Evolutionary conservation across 2,888 invertebrate genomes (phyloP).

Genomic region (Quadroppia sp.): DNA sequence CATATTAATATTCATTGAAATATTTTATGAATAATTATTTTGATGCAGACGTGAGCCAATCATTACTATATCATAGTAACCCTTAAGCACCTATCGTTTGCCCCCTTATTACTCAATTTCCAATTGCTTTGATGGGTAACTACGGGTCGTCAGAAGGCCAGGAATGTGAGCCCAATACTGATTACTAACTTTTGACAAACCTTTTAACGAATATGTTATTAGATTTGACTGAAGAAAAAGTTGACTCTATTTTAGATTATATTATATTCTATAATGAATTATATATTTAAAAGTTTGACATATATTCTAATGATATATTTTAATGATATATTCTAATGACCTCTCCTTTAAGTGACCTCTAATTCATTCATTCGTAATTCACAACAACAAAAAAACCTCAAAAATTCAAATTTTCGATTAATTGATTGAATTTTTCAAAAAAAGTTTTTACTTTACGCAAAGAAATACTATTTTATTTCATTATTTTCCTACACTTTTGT

Average conservation of each 20-base stretch:
- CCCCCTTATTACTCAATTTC: too few species aligned
- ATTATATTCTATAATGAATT: not conserved
- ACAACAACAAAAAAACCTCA: too few species aligned
- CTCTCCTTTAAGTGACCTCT: not conserved
- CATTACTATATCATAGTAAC: too few species aligned
- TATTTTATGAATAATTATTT: too few species aligned
- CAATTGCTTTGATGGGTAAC: too few species aligned
- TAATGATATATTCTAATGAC: too few species aligned
- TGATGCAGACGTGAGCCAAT: too few species aligned
- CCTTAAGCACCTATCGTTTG: too few species aligned
- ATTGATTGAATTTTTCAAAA: not conserved
- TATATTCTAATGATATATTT: not conserved
- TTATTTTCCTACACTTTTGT: too few species aligned
- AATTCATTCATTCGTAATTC: not conserved
- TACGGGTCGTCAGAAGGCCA: too few species aligned
- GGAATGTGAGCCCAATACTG: not conserved
- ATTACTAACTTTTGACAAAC: not conserved
- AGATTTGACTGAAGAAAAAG: not conserved
- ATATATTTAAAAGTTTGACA: not conserved
- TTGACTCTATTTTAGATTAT: not conserved
- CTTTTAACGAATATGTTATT: not conserved
- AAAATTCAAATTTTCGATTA: not conserved
- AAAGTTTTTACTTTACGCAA: not conserved
- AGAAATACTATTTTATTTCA: too few species aligned
- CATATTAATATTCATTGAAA: too few species aligned